Percentiles rank a stretch among this genome's conserved stretches.
Conservation (phyloP, 1,140 invertebrate species). For the Penaeus japonicus region DNA sequence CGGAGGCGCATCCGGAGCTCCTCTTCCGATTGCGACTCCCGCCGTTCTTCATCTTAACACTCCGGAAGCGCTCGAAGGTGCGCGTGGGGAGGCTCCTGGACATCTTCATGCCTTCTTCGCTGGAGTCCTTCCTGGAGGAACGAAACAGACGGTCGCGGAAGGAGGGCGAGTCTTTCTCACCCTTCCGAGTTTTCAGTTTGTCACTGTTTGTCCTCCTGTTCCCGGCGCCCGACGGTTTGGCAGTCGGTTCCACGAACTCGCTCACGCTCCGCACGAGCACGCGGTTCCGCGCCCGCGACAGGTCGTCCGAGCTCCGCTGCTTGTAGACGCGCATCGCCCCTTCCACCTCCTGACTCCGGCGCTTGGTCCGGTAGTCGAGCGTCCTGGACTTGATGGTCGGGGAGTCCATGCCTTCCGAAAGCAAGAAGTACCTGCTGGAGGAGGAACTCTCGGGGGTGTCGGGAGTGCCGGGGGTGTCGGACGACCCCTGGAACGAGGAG, state of each 20-base stretch:
- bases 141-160: background rate
- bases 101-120: background rate
- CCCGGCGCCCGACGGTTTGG: background rate
- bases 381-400: background rate
- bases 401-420: too few species aligned
- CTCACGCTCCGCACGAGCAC: background rate
- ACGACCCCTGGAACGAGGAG: background rate
- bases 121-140: background rate
- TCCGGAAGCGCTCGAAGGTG: background rate
- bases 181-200: background rate
- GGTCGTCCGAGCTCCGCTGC: background rate
- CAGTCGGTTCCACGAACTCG: background rate
- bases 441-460: background rate
- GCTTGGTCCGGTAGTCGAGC: background rate
- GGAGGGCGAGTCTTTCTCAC: background rate
- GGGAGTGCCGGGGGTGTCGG: background rate
- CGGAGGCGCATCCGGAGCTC: background rate
- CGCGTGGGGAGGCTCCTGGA: background rate
- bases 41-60: background rate
- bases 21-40: background rate
- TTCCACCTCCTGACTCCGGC: background rate
- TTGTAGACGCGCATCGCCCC: background rate
- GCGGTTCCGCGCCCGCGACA: background rate
- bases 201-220: background rate
- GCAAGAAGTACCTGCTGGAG: background rate